Base-by-base conservation (phyloP, 2,113 vertebrate genomes). In the Bufo bufo region DNA sequence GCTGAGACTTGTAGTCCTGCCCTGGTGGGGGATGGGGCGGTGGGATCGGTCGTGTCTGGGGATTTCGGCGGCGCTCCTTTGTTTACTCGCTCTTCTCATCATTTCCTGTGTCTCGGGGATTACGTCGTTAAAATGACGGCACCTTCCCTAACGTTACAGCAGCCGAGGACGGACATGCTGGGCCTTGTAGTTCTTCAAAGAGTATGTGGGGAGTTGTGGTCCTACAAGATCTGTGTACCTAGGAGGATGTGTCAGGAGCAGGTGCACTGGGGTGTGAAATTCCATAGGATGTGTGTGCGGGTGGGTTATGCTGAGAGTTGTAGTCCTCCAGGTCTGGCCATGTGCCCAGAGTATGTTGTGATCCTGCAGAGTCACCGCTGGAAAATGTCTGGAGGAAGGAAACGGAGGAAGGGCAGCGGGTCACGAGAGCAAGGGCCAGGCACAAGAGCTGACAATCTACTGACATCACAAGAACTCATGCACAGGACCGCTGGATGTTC, bases 31-130 rank as follows among this genome's bases (percentile, higher is more conserved):
- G 33, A 33, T 33, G 33, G 33, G 33, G 33, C 33, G 33, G 33
- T 33, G 33, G 33, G 33, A 33, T 33, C 33, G n/a, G n/a, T 23
- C 9, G 20, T 6, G 17, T 20, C 65, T 33, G n/a, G 65, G 65
- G 65, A 69, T 13, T 69, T 69, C 33, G 5, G 69, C 3, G 81
- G 33, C 84, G 45, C 84, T 85, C 72, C 84, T 52, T 52, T 85
- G 20, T 77, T 77, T 85, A 47, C 84, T 49, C 12, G 49, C 84
- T 74, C 33, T 17, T 45, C 33, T 33, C 33, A 33, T 33, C 72
- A 63, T 77, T 85, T 85, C 84, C 84, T 61, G 72, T 58, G 61
- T 45, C 14, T 58, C 77, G 6, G 43, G 6, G 56, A 63, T 82
- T 61, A 82, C 58, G 66, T 82, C 9, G 14, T 45, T 71, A 63